Percentiles rank a stretch among this genome's conserved stretches.
Evolutionary conservation across 2,797 vertebrate species (phyloP).

Genomic region (Coreius guichenoti): DNA sequence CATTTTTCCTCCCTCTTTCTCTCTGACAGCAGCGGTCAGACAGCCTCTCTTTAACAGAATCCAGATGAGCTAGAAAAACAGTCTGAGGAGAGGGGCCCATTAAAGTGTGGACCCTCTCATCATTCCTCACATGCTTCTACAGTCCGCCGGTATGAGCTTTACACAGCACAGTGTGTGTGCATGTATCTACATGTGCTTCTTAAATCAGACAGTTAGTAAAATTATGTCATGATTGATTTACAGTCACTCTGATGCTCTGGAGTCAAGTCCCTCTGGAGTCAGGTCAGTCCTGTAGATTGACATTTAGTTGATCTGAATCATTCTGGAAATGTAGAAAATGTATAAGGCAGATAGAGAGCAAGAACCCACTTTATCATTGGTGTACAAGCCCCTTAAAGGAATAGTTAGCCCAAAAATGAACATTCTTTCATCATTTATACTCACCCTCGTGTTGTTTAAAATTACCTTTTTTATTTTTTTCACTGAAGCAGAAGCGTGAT

Average conservation of each 20-base stretch:
- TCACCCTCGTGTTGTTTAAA: not conserved
- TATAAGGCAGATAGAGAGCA: not conserved
- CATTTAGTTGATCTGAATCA: slow-evolving; percentile 13
- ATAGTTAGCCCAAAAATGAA: not conserved
- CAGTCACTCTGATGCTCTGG: slow-evolving; percentile 55
- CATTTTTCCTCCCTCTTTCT: slow-evolving; percentile 66
- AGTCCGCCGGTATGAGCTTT: slow-evolving; percentile 69
- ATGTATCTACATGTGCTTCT: slow-evolving; percentile 66
- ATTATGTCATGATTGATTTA: slow-evolving; percentile 69
- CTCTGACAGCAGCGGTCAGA: slow-evolving; percentile 69
- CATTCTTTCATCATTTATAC: not conserved
- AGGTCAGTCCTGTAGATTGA: not conserved
- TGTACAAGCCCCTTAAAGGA: not conserved
- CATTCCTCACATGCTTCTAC: slow-evolving; percentile 65
- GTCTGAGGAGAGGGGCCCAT: slow-evolving; percentile 69
- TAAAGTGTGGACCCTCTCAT: slow-evolving; percentile 67
- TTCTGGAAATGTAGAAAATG: not conserved
- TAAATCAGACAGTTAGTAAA: slow-evolving; percentile 66
- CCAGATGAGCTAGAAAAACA: slow-evolving; percentile 79
- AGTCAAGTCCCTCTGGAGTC: not conserved
- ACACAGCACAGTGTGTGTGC: slow-evolving; percentile 51
- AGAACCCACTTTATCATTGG: not conserved
- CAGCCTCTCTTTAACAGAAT: slow-evolving; percentile 71
- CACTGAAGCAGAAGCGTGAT: not conserved
- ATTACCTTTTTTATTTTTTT: not conserved